A percentile compares a stretch with the other conserved stretches of the same genome.
phyloP scores from a whole-genome alignment of 35 echinoderm and acorn worm species.

The Amphiura filiformis region DNA sequence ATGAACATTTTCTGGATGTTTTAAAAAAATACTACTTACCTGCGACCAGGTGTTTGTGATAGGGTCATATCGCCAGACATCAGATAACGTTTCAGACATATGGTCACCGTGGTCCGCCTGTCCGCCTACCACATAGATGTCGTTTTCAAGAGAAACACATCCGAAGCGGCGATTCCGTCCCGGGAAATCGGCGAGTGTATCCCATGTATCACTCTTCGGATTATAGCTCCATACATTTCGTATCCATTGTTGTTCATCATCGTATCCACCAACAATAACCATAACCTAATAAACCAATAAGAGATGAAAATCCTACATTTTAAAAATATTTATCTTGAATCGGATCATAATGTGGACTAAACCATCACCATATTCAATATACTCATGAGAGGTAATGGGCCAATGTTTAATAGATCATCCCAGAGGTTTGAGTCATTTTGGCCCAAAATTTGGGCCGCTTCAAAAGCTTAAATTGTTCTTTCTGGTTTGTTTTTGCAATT shows the following conservation, averaged over 20 bases:
- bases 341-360: too few relatives aligned
- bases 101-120: conserved; percentile 75
- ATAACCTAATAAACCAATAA: conserved; percentile 77
- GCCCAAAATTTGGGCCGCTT: too few relatives aligned
- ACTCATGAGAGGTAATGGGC: too few relatives aligned
- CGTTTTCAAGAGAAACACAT: conserved; percentile 71
- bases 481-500: too few relatives aligned
- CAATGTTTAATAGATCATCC: too few relatives aligned
- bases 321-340: background rate
- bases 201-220: conserved; percentile 64
- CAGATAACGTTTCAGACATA: conserved; percentile 90
- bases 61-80: conserved; percentile 95
- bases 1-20: too few relatives aligned
- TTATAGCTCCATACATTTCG: conserved; percentile 90
- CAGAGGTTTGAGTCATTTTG: too few relatives aligned
- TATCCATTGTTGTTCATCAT: conserved; percentile 78
- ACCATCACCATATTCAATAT: too few relatives aligned
- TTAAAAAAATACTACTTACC: too few relatives aligned
- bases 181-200: conserved; percentile 75
- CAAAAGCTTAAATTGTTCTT: too few relatives aligned
- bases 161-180: conserved; percentile 89
- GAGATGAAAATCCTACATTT: background rate
- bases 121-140: conserved; percentile 95
- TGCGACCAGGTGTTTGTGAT: conserved; percentile 84
- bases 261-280: conserved; percentile 87